Conservation (phyloP, 2,113 vertebrate species). For the Spea bombifrons region DNA sequence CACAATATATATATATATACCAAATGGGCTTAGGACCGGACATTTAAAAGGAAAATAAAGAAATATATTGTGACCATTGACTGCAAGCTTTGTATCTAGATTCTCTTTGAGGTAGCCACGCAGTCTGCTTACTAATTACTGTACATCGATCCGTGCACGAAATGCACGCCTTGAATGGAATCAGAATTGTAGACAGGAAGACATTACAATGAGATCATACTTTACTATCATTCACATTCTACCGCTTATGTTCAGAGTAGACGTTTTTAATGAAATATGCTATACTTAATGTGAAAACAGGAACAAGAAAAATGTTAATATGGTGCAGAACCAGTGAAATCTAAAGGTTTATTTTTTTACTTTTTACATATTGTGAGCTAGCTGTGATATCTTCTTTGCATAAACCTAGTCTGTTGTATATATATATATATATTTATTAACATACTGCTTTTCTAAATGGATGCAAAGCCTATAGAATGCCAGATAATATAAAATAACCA, state of each 20-base stretch:
- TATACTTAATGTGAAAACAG: no score
- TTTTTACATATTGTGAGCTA: neutral
- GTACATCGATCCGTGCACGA: neutral
- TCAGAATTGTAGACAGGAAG: neutral
- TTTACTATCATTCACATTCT: neutral
- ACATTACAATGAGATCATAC: neutral
- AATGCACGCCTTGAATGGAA: neutral
- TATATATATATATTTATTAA: slow-evolving; percentile 1
- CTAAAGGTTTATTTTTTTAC: neutral
- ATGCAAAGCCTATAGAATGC: neutral
- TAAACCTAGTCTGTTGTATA: neutral
- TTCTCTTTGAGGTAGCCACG: neutral
- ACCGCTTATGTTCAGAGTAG: no score
- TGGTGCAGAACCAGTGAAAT: neutral
- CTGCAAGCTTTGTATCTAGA: neutral
- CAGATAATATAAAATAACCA: neutral
- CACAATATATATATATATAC: no score
- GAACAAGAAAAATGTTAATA: no score
- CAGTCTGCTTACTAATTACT: neutral
- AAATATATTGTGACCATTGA: no score
- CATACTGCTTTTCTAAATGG: neutral
- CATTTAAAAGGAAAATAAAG: no score
- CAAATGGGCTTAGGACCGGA: no score
- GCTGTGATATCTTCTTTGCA: neutral
- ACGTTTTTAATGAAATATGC: no score